These are phyloP conservation scores for Alfaro cultratus DNA, from an alignment of 2,797 vertebrate genomes.

Conservation along the genomic window DNA sequence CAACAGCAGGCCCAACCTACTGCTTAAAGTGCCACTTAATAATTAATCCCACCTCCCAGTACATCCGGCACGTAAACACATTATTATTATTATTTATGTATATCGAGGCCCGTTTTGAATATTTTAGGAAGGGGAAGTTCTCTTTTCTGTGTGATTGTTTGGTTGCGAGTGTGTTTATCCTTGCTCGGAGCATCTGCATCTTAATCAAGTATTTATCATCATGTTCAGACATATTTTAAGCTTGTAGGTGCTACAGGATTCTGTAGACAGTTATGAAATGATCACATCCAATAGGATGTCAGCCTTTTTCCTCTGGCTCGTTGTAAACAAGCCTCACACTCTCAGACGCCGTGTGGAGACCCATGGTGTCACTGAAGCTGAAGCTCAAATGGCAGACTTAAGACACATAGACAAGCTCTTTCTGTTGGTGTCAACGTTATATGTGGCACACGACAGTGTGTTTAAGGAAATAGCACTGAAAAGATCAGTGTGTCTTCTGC, in stretches of 20 bases:
- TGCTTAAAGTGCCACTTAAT: slow-evolving; percentile 75
- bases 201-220: slow-evolving; percentile 79
- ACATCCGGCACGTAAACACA: slow-evolving; percentile 83
- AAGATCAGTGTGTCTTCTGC: slow-evolving; percentile 81
- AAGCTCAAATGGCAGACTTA: slow-evolving; percentile 52
- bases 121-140: slow-evolving; percentile 81
- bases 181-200: slow-evolving; percentile 76
- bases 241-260: slow-evolving; percentile 74
- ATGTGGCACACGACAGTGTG: slow-evolving; percentile 66
- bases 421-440: slow-evolving; percentile 76
- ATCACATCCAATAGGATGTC: slow-evolving; percentile 50
- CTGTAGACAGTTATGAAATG: slow-evolving; percentile 70
- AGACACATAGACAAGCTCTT: slow-evolving; percentile 78
- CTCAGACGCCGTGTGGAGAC: slow-evolving; percentile 52
- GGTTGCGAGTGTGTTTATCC: slow-evolving; percentile 78
- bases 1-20: slow-evolving; percentile 63
- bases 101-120: slow-evolving; percentile 77
- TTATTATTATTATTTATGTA: slow-evolving; percentile 89
- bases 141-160: slow-evolving; percentile 73
- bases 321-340: slow-evolving; percentile 76
- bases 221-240: slow-evolving; percentile 70
- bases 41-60: slow-evolving; percentile 76
- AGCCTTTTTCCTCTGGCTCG: slow-evolving; percentile 48
- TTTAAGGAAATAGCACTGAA: slow-evolving; percentile 75
- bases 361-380: slow-evolving; percentile 35